A percentile compares a stretch with the other conserved stretches of the same genome.
phyloP scores from a whole-genome alignment of 2,797 vertebrate genomes.

The Protosalanx chinensis region DNA sequence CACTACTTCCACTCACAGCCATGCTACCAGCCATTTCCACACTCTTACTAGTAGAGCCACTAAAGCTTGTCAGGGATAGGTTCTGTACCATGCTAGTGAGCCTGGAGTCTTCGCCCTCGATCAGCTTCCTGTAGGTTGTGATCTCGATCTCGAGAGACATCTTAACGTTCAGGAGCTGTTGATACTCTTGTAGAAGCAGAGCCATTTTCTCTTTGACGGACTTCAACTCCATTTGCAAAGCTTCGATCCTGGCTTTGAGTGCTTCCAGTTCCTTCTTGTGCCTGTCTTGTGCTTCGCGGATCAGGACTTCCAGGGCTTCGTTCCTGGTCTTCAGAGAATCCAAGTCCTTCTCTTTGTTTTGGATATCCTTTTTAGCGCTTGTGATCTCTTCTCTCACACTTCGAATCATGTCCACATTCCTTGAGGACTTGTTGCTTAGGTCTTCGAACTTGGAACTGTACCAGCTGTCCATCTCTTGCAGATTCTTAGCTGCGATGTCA shows the following conservation, averaged over 20 bases:
- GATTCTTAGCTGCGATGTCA: slow-evolving; percentile 68
- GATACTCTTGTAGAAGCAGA: slow-evolving; percentile 57
- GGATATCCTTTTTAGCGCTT: slow-evolving; percentile 64
- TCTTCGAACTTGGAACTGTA: slow-evolving; percentile 68
- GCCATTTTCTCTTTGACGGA: slow-evolving; percentile 55
- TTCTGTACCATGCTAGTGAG: slow-evolving; percentile 39
- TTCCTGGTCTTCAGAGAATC: slow-evolving; percentile 50
- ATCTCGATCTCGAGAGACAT: slow-evolving; percentile 63
- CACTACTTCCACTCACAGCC: background rate
- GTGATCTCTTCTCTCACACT: slow-evolving; percentile 54
- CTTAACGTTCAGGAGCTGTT: slow-evolving; percentile 60
- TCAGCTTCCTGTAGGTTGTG: slow-evolving; percentile 62
- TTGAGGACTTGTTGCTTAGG: slow-evolving; percentile 61
- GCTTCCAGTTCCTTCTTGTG: slow-evolving; percentile 31
- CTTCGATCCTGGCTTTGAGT: slow-evolving; percentile 49
- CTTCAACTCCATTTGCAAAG: slow-evolving; percentile 50
- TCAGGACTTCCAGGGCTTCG: slow-evolving; percentile 48
- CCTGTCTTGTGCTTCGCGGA: slow-evolving; percentile 49
- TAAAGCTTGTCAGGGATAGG: slow-evolving; percentile 27
- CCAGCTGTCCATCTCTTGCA: slow-evolving; percentile 69
- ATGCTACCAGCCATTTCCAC: background rate
- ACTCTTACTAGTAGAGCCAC: slow-evolving; percentile 8
- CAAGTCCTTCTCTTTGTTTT: slow-evolving; percentile 51
- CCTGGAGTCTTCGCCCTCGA: slow-evolving; percentile 57
- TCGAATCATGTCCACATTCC: slow-evolving; percentile 57